Percentiles rank a stretch among this genome's conserved stretches.
These are phyloP conservation scores for Conops quadrifasciatus DNA, from an alignment of 2,888 invertebrate genomes.

Conservation along the genomic window DNA sequence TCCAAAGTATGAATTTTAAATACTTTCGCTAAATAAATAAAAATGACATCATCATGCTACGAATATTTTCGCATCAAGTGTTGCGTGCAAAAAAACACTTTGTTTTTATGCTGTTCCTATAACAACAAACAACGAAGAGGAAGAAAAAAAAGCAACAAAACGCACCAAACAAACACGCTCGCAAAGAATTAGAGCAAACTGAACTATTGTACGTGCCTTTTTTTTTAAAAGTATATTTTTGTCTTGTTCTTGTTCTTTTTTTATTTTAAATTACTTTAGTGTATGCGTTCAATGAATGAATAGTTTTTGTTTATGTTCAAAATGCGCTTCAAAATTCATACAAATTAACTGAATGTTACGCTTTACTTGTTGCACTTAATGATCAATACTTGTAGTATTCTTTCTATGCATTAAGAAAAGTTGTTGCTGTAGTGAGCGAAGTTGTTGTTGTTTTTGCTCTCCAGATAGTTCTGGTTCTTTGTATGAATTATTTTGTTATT, in stretches of 20 bases:
- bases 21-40: neutral
- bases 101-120: slow-evolving; percentile 23
- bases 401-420: too few species aligned
- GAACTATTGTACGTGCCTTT: slow-evolving; percentile 5
- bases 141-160: slow-evolving; percentile 19
- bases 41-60: slow-evolving; percentile 28
- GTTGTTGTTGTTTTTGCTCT: neutral
- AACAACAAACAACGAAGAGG: slow-evolving; percentile 15
- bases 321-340: slow-evolving; percentile 26
- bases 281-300: neutral
- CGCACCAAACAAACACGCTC: neutral
- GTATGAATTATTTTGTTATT: neutral
- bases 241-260: neutral
- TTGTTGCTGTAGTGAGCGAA: neutral
- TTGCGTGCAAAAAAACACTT: neutral
- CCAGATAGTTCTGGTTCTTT: neutral
- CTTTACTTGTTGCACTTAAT: neutral
- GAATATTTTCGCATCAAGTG: neutral
- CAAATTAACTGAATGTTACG: slow-evolving; percentile 19
- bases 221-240: neutral
- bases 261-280: neutral
- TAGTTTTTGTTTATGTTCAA: slow-evolving; percentile 20
- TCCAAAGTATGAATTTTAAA: slow-evolving; percentile 15
- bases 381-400: too few species aligned
- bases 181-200: neutral